These are phyloP conservation scores for Catharus ustulatus DNA, from an alignment of 2,797 vertebrate genomes.

Conservation along the genomic window DNA sequence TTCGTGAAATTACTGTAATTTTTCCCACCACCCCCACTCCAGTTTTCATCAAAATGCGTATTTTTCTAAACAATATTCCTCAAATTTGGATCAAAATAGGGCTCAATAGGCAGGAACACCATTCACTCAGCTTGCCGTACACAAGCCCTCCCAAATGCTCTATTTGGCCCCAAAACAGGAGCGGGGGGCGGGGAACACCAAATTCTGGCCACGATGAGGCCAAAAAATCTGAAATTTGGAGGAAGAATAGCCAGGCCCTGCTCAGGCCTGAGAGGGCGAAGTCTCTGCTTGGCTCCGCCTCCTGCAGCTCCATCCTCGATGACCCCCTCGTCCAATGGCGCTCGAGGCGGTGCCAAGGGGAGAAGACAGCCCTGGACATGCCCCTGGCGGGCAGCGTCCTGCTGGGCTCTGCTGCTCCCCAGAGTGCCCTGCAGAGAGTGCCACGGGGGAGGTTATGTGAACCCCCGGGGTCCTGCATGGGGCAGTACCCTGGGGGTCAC, in stretches of 20 bases:
- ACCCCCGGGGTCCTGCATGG: too few relatives aligned
- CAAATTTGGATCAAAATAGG: not conserved
- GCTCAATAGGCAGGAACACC: not conserved
- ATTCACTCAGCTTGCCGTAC: not conserved
- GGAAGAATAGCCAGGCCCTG: not conserved
- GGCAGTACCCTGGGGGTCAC: fast-evolving
- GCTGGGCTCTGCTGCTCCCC: not conserved
- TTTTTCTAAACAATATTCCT: not conserved
- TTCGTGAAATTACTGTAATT: too few relatives aligned
- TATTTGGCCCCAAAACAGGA: not conserved
- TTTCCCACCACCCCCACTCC: not conserved
- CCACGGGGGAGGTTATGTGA: too few relatives aligned
- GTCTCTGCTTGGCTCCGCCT: not conserved
- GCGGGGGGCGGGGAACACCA: too few relatives aligned
- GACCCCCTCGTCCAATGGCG: not conserved
- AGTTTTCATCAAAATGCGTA: not conserved
- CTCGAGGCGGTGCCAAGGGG: not conserved
- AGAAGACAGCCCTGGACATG: not conserved
- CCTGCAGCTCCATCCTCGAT: fast-evolving
- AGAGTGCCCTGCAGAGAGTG: not conserved
- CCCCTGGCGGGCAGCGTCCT: not conserved
- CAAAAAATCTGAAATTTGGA: not conserved
- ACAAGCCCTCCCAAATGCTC: not conserved
- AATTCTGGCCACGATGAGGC: not conserved
- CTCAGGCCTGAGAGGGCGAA: not conserved